phyloP scores from a whole-genome alignment of 2,888 invertebrate genomes.

The Lysandra coridon region DNA sequence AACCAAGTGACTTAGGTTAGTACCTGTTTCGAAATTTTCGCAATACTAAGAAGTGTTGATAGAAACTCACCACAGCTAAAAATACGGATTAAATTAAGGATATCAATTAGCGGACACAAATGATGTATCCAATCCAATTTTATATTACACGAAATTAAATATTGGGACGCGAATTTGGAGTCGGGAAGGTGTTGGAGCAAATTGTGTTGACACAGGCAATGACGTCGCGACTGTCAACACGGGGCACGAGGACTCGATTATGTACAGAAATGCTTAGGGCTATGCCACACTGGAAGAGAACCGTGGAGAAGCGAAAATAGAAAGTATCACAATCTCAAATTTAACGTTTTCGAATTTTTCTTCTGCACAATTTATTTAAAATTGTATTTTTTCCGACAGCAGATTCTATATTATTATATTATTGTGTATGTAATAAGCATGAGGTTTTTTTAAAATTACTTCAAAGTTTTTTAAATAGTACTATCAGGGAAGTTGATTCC shows the following conservation, averaged over 20 bases:
- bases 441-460: too few relatives aligned
- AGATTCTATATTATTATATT: too few relatives aligned
- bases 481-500: too few relatives aligned
- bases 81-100: not conserved
- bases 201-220: slow-evolving; percentile 52
- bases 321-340: too few relatives aligned
- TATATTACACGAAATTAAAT: slow-evolving; percentile 46
- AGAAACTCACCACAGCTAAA: not conserved
- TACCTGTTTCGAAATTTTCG: too few relatives aligned
- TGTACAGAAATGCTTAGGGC: slow-evolving; percentile 42
- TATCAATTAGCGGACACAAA: slow-evolving; percentile 7
- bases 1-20: too few relatives aligned
- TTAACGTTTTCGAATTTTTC: not conserved
- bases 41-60: not conserved
- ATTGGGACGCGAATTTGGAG: slow-evolving; percentile 50
- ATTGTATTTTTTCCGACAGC: not conserved
- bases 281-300: not conserved
- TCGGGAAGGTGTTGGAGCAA: slow-evolving; percentile 52
- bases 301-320: not conserved
- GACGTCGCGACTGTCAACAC: slow-evolving; percentile 54
- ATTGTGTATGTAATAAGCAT: too few relatives aligned
- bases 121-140: slow-evolving; percentile 35
- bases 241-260: slow-evolving; percentile 48
- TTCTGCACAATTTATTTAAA: not conserved
- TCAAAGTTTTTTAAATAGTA: too few relatives aligned